Conservation (phyloP, 2,888 invertebrate genomes). For the Pyralis farinalis region DNA sequence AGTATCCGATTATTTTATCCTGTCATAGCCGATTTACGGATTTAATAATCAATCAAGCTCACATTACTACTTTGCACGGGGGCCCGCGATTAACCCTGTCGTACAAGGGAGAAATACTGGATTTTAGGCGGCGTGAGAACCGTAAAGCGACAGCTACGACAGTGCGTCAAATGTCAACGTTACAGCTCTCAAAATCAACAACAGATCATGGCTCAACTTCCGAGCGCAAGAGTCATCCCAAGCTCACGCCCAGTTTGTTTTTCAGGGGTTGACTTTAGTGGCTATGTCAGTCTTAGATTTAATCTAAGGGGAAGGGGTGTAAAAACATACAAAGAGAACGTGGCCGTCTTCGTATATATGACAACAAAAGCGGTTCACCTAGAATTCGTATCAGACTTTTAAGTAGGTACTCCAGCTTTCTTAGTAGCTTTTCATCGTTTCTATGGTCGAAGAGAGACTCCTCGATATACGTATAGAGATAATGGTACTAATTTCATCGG, state of each 20-base stretch:
- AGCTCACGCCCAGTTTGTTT: conserved; percentile 10
- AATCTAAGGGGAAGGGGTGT: conserved; percentile 13
- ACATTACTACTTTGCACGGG: conserved; percentile 4
- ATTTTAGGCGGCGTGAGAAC: conserved; percentile 12
- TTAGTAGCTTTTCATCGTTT: conserved; percentile 20
- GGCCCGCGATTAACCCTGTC: neutral
- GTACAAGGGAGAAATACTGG: conserved; percentile 13
- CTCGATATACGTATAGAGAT: conserved; percentile 17
- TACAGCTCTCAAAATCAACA: conserved; percentile 7
- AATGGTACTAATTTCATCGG: conserved; percentile 11
- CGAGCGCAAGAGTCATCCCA: conserved; percentile 11
- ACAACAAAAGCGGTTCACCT: conserved; percentile 8
- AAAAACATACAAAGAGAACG: conserved; percentile 12
- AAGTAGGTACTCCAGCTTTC: conserved; percentile 17
- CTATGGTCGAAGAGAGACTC: conserved; percentile 14
- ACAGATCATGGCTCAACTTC: conserved; percentile 15
- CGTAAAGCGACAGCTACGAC: conserved; percentile 10
- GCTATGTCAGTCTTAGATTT: conserved; percentile 9
- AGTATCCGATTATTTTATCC: neutral
- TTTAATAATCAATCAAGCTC: neutral
- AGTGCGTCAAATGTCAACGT: conserved; percentile 12
- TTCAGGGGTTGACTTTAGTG: conserved; percentile 13
- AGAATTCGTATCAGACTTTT: conserved; percentile 11
- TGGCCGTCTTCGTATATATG: conserved; percentile 6
- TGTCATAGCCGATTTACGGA: neutral